Evolutionary conservation across 2,113 vertebrate species (phyloP), one percentile per base, ranked within the genome.

Genomic region (Serinus canaria): DNA sequence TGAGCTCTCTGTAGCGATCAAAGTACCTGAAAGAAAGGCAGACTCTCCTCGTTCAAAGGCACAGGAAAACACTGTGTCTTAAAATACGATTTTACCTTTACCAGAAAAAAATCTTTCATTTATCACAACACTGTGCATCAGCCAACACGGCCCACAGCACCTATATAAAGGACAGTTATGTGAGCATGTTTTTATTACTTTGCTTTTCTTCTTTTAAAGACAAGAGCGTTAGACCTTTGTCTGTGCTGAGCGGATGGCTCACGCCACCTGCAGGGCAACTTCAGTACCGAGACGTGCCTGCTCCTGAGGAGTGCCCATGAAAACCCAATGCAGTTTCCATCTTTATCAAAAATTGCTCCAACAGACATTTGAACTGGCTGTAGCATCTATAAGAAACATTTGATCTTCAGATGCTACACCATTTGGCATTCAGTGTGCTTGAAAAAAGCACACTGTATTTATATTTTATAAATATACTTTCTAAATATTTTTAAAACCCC

Each of bases 191-290:
- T 70, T 70, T 21, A 10, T 33, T 37, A 23, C n/a, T 83, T 68
- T 39, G 39, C 16, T 12, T 35, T 58, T 31, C 33, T 52, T 30
- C 31, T 63, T 28, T 13, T 16, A 55, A 43, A 25, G 1, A 47
- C 35, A 31, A 33, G 25, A 21, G 8, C 2, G 13, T 19, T 18
- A 20, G 22, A 19, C 8, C 37, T 4, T 23, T 27, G 76, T 3
- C 24, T 58, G 70, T 4, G 53, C 83, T 47, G 43, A 17, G 73
- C 44, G 55, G 81, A 44, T 30, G 84, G n/a, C 64, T 91, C 91
- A 39, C 87, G 88, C 94, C 97, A 97, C 89, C 97, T 97, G 79
- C 6, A 41, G 96, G 94, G 46, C 91, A 80, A 69, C 50, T 46
- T 31, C 68, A 22, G n/a, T 2, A 83, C 31, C 1, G 4, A 72